These are phyloP conservation scores for Tiliacea citrago DNA, from an alignment of 2,888 invertebrate species.

Conservation along the genomic window DNA sequence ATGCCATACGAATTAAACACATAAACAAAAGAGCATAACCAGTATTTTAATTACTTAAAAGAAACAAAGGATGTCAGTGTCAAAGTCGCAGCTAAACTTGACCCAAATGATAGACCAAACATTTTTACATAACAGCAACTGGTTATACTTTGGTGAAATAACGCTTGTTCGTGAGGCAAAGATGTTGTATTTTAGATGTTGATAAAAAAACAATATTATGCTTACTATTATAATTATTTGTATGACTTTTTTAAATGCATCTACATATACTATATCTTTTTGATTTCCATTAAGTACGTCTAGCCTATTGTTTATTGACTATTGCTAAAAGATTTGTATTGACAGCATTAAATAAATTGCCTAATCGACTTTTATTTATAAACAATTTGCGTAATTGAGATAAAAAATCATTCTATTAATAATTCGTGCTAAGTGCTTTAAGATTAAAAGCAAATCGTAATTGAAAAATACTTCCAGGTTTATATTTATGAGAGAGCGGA, in stretches of 20 bases:
- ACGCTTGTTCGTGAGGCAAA: conserved; percentile 18
- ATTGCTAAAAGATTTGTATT: background rate
- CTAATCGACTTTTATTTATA: background rate
- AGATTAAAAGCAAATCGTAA: conserved; percentile 20
- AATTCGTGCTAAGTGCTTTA: conserved; percentile 31
- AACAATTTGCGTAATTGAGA: conserved; percentile 12
- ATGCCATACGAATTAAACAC: conserved; percentile 9
- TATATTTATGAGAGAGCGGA: conserved; percentile 29
- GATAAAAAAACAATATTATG: background rate
- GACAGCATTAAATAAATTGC: background rate
- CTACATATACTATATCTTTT: background rate
- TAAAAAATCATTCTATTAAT: conserved; percentile 2
- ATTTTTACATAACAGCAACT: conserved; percentile 71
- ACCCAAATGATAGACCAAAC: conserved; percentile 72
- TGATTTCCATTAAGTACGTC: background rate
- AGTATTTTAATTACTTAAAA: conserved; percentile 31
- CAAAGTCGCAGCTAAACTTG: conserved; percentile 72
- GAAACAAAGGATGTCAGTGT: conserved; percentile 59
- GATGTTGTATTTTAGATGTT: background rate
- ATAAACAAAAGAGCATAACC: conserved; percentile 16
- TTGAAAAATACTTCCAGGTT: conserved; percentile 44
- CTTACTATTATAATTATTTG: no score
- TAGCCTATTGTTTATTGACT: background rate
- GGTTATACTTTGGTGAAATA: conserved; percentile 46
- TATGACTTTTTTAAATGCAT: background rate